A percentile compares a stretch with the other conserved stretches of the same genome.
Evolutionary conservation across 1,140 invertebrate genomes (phyloP).

Genomic region (Drosophila sucinea): DNA sequence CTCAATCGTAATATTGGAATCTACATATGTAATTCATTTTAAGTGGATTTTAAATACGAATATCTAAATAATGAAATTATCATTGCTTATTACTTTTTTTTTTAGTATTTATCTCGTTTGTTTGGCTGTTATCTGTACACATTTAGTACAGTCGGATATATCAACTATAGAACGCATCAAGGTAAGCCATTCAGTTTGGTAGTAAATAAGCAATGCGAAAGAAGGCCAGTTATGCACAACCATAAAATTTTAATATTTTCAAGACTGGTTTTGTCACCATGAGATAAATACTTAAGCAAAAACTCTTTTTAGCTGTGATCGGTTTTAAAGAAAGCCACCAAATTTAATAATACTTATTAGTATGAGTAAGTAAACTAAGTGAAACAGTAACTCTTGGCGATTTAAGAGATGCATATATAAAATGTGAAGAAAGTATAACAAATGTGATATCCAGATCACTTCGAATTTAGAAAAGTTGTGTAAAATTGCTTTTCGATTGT

Average conservation of each 20-base stretch:
- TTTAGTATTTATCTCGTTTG: constrained; percentile 56
- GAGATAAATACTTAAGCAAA: neutral
- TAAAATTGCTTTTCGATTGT: neutral
- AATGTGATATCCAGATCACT: too few species aligned
- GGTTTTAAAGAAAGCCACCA: neutral
- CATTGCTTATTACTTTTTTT: constrained; percentile 13
- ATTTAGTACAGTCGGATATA: constrained; percentile 47
- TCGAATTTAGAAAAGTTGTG: too few species aligned
- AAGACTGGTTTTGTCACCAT: neutral
- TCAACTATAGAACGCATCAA: constrained; percentile 66
- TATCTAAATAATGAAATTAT: neutral
- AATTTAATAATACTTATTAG: neutral
- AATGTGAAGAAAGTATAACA: too few species aligned
- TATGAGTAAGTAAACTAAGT: neutral
- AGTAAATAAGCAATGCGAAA: constrained; percentile 6
- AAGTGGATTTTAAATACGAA: neutral
- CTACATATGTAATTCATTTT: too few species aligned
- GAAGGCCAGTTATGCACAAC: constrained; percentile 3
- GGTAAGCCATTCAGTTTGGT: constrained; percentile 35
- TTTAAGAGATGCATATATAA: too few species aligned
- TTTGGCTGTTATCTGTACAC: constrained; percentile 35
- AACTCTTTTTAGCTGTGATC: neutral
- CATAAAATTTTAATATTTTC: constrained; percentile 24
- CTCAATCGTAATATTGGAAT: neutral
- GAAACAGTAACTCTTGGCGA: neutral